A percentile compares a stretch with the other conserved stretches of the same genome.
Evolutionary conservation across 2,888 invertebrate species (phyloP).

Genomic region (Melinaea marsaeus): DNA sequence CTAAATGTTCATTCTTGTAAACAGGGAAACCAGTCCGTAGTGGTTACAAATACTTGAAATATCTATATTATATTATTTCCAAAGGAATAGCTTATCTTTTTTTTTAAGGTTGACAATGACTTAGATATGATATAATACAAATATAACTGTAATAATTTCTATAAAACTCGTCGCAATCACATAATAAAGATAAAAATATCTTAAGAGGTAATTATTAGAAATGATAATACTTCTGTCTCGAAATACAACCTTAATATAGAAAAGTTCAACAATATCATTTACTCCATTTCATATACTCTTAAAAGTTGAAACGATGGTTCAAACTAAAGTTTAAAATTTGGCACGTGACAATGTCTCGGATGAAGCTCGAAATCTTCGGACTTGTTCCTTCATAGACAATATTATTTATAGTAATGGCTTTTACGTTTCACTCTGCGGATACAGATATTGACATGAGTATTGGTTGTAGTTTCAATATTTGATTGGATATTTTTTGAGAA

Average conservation of each 20-base stretch:
- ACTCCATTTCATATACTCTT: conserved; percentile 6
- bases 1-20: conserved; percentile 14
- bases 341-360: conserved; percentile 43
- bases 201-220: too few relatives aligned
- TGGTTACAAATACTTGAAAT: background rate
- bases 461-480: background rate
- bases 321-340: conserved; percentile 42
- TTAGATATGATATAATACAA: too few relatives aligned
- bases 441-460: background rate
- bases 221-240: too few relatives aligned
- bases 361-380: conserved; percentile 14
- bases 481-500: too few relatives aligned
- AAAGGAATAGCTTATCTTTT: too few relatives aligned
- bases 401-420: conserved; percentile 4
- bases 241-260: background rate
- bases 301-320: conserved; percentile 23
- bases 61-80: background rate
- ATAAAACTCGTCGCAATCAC: too few relatives aligned
- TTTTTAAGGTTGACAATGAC: too few relatives aligned
- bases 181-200: too few relatives aligned
- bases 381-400: conserved; percentile 18
- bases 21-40: conserved; percentile 1
- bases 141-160: too few relatives aligned
- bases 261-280: background rate
- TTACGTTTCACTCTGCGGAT: background rate